Evolutionary conservation across 2,113 vertebrate genomes (phyloP).

Genomic region (Syrmaticus mikado): DNA sequence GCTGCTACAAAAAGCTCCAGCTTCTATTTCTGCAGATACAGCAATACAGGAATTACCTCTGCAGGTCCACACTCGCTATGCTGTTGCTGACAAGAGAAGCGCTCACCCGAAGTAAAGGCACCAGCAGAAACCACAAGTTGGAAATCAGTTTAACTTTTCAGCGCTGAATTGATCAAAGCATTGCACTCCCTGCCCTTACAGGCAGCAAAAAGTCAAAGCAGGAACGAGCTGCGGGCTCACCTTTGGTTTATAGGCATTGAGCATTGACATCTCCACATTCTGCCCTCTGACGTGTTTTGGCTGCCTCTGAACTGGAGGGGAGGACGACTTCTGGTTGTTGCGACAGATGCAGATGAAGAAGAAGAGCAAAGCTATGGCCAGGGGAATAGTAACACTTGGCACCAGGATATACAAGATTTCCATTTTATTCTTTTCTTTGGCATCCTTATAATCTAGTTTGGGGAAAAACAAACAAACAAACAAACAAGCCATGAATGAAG

Average conservation of each 20-base stretch:
- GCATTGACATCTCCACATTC: conserved; percentile 99
- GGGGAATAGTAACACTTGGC: conserved; percentile 93
- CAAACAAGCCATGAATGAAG: neutral
- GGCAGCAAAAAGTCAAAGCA: neutral
- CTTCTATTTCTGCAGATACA: neutral
- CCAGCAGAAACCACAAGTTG: neutral
- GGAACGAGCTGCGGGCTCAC: conserved; percentile 60
- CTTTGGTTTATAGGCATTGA: conserved; percentile 95
- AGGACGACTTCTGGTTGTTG: conserved; percentile 92
- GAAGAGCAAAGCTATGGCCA: conserved; percentile 94
- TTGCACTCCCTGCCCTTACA: neutral
- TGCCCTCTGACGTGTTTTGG: conserved; percentile 94
- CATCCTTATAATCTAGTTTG: conserved; percentile 87
- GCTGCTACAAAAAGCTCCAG: neutral
- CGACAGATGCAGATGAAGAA: conserved; percentile 98
- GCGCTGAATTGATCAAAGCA: neutral
- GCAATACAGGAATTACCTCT: neutral
- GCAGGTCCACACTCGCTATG: neutral
- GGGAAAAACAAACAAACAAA: neutral
- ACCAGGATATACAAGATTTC: conserved; percentile 97
- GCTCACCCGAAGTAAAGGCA: neutral
- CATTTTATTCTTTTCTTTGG: conserved; percentile 93
- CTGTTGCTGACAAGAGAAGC: neutral
- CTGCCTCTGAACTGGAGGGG: conserved; percentile 87
- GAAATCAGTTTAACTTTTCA: neutral